These are phyloP conservation scores for Leucophenga maculata DNA, from an alignment of 2,888 invertebrate genomes.

Conservation along the genomic window DNA sequence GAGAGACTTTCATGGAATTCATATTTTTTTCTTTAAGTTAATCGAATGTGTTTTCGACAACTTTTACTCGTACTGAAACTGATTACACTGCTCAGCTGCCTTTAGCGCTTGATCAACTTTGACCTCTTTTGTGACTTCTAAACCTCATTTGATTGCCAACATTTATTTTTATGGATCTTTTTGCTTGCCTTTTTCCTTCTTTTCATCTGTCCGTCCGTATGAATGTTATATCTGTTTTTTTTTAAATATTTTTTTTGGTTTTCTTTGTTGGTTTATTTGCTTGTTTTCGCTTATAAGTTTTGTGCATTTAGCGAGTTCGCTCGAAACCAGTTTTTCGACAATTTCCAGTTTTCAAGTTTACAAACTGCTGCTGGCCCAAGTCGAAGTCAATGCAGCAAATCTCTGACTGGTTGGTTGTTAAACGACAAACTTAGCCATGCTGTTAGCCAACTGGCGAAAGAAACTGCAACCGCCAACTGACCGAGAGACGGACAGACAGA, in stretches of 20 bases:
- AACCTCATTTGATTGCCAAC: slow-evolving; percentile 61
- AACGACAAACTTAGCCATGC: slow-evolving; percentile 24
- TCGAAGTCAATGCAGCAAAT: slow-evolving; percentile 9
- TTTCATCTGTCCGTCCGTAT: neutral
- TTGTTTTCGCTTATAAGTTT: slow-evolving; percentile 35
- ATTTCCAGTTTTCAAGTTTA: slow-evolving; percentile 64
- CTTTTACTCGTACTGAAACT: neutral
- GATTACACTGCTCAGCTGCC: neutral
- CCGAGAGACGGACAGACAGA: slow-evolving; percentile 39
- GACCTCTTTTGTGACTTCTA: slow-evolving; percentile 58
- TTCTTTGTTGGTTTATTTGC: slow-evolving; percentile 19
- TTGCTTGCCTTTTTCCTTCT: slow-evolving; percentile 19
- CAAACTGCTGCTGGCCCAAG: slow-evolving; percentile 43
- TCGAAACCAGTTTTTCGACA: slow-evolving; percentile 51
- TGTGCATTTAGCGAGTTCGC: slow-evolving; percentile 52
- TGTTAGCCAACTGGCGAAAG: slow-evolving; percentile 31
- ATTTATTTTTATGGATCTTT: slow-evolving; percentile 50
- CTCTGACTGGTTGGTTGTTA: too few species aligned
- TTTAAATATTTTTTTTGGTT: slow-evolving; percentile 32
- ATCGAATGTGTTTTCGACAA: slow-evolving; percentile 11
- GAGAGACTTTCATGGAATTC: neutral
- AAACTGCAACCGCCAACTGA: slow-evolving; percentile 30
- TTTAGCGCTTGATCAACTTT: slow-evolving; percentile 52
- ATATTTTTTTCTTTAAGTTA: neutral
- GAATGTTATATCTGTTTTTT: slow-evolving; percentile 44